A percentile compares a stretch with the other conserved stretches of the same genome.
Evolutionary conservation across 2,888 invertebrate genomes (phyloP).

Genomic region (Netelia melanura): DNA sequence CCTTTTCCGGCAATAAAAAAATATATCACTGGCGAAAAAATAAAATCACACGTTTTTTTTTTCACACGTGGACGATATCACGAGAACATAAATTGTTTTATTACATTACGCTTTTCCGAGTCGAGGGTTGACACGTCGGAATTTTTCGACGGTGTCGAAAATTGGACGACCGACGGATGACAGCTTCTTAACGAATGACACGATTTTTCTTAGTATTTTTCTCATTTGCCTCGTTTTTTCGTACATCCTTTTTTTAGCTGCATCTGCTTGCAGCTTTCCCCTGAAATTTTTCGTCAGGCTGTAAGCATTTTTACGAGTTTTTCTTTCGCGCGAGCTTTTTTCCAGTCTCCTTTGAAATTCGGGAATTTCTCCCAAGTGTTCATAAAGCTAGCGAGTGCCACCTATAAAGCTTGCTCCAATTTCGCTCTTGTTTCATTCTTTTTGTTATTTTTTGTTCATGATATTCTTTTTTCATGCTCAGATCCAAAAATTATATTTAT

Average conservation of each 20-base stretch:
- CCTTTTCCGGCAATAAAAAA: constrained; percentile 22
- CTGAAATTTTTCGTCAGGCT: not conserved
- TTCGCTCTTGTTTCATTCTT: not conserved
- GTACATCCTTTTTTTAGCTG: not conserved
- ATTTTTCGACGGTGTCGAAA: constrained; percentile 39
- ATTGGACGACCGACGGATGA: constrained; percentile 38
- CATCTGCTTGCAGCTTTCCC: not conserved
- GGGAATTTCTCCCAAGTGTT: not conserved
- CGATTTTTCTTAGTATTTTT: constrained; percentile 22
- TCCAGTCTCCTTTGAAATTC: not conserved
- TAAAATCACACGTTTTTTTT: not conserved
- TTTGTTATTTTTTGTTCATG: not conserved
- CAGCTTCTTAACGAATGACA: constrained; percentile 41
- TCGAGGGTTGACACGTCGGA: constrained; percentile 8
- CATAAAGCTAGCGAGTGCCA: not conserved
- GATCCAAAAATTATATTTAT: too few species aligned
- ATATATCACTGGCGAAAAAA: not conserved
- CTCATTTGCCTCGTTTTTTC: not conserved
- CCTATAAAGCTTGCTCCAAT: not conserved
- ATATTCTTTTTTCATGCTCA: too few species aligned
- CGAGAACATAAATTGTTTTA: constrained; percentile 44
- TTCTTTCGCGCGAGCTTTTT: not conserved
- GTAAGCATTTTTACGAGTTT: not conserved
- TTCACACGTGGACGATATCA: constrained; percentile 27
- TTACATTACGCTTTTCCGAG: constrained; percentile 34